Evolutionary conservation across 2,113 vertebrate genomes (phyloP), one percentile per base, ranked within the genome.

Genomic region (Tauraco erythrolophus): DNA sequence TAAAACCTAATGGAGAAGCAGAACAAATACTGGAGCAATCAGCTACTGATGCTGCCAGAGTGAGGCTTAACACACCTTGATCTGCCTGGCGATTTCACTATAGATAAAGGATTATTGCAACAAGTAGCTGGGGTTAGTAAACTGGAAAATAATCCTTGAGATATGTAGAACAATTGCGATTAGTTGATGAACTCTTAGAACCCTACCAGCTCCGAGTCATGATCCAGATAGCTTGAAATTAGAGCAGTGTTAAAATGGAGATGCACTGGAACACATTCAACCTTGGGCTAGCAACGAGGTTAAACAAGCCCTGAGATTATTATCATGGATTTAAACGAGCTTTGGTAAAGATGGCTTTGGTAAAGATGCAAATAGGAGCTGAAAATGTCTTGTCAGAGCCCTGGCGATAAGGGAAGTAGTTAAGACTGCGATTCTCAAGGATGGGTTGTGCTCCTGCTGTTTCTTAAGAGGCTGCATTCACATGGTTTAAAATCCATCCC

Each of bases 121-220:
- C 93, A 88, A 71, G 89, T 71, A 82, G 64, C 72, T 89, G 93
- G 25, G 80, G 69, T 70, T 70, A 51, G 77, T 78, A 82, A 87
- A 89, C 48, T 56, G 81, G 65, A 68, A 95, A 96, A 96, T 84
- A 89, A 79, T 78, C 91, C 66, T 35, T 27, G 68, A 62, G 89
- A 71, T 71, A 15, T 4, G 69, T n/a, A 62, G 91, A 87, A 54
- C 60, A 57, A 37, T 84, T 87, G 72, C 41, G 89, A 84, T 96
- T 95, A 82, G 64, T 4, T 74, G 80, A 58, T 84, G 76, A 91
- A 84, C 77, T 92, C 58, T 91, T 69, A 39, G 18, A 80, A 75
- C 71, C 53, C 41, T 71, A 2, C 41, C 89, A 21, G 57, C 46
- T 88, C 45, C 3, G 4, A 77, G 64, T 54, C 58, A 3, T 10